phyloP scores from a whole-genome alignment of 2,888 invertebrate genomes.

The Cryptophagus acutangulus region DNA sequence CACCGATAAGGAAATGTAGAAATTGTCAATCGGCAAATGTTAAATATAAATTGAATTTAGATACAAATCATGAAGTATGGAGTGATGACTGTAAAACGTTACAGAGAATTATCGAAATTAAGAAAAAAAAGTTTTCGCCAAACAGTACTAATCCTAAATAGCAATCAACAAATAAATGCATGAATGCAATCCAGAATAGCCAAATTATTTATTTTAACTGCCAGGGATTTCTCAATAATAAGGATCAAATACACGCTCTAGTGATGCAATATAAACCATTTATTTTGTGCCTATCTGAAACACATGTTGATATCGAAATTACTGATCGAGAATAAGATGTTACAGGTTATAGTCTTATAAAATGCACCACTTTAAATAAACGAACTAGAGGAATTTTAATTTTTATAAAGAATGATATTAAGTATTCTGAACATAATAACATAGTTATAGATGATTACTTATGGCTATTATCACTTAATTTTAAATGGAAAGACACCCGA shows the following conservation, averaged over 20 bases:
- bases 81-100: not conserved
- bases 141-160: not conserved
- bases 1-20: not conserved
- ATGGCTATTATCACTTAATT: slow-evolving; percentile 2
- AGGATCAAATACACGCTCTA: slow-evolving; percentile 1
- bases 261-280: not conserved
- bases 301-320: not conserved
- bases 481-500: not conserved
- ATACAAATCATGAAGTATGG: too few species aligned
- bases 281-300: slow-evolving; percentile 1
- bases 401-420: not conserved
- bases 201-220: slow-evolving; percentile 6
- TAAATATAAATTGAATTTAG: not conserved
- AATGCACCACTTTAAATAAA: not conserved
- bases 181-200: not conserved
- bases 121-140: not conserved
- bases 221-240: slow-evolving; percentile 1
- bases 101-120: not conserved
- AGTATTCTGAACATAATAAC: not conserved
- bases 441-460: not conserved
- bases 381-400: not conserved
- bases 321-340: not conserved
- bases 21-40: not conserved
- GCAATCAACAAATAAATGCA: slow-evolving; percentile 1
- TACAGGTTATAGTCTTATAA: not conserved